Evolutionary conservation across 2,888 invertebrate genomes (phyloP), one percentile per base, ranked within the genome.

Genomic region (Lumbricus terrestris): DNA sequence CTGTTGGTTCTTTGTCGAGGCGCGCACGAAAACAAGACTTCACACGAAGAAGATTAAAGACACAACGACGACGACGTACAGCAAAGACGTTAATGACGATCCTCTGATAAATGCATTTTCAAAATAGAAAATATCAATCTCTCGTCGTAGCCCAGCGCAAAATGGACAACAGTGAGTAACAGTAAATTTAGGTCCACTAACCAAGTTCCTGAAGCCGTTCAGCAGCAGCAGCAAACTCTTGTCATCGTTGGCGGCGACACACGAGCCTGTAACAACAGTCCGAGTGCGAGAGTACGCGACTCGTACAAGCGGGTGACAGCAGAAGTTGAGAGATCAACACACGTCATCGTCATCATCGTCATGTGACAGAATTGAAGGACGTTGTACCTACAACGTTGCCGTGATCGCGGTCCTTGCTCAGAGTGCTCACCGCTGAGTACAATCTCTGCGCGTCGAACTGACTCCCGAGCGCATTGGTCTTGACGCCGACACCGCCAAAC

Each of bases 71-170:
- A n/a, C n/a, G 69, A 69, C 69, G n/a, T n/a, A 69, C 69, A 69
- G 69, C 13, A n/a, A 69, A 69, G 69, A 69, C 69, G 69, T 69
- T n/a, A n/a, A 69, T 69, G n/a, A 69, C 35, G 85, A 35, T 85
- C 85, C 85, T 85, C 85, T 85, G 34, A 35, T 85, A 85, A 85
- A 85, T 85, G 85, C 85, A 85, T 85, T 85, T 85, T 85, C 85
- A 85, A 85, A 85, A 85, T 85, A 85, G 85, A 85, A 69, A 85
- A 85, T 85, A 85, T 85, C 85, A 85, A 85, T 85, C 85, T 85
- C 85, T 85, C 85, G n/a, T n/a, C n/a, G n/a, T n/a, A n/a, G n/a
- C 20, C 37, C 34, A 35, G 85, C n/a, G 85, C 85, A 35, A 85
- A n/a, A 85, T 35, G 37, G 85, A 85, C 85, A 85, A 85, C 85